Conservation (phyloP, 2,888 invertebrate genomes). For the Heteropelma amictum region DNA sequence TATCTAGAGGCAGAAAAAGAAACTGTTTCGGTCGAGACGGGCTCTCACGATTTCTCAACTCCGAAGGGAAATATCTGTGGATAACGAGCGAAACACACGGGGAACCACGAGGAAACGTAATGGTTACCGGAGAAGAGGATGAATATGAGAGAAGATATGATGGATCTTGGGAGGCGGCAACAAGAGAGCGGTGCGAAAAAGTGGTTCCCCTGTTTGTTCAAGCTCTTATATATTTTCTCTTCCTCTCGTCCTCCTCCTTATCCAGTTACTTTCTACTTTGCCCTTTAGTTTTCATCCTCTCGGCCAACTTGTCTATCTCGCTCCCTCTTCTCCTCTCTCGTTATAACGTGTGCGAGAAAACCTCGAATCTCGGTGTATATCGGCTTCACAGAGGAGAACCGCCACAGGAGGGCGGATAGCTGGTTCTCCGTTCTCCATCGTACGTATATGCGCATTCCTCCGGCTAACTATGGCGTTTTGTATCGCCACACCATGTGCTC, state of each 20-base stretch:
- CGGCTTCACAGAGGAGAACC: constrained; percentile 50
- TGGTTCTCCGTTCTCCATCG: constrained; percentile 49
- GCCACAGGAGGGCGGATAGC: constrained; percentile 65
- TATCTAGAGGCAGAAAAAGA: not conserved
- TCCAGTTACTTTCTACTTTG: constrained; percentile 42
- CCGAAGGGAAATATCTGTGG: not conserved
- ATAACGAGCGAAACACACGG: constrained; percentile 8
- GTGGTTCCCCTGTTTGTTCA: constrained; percentile 71
- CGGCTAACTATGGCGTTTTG: constrained; percentile 9
- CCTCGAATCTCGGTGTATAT: constrained; percentile 46
- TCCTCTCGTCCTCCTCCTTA: constrained; percentile 22
- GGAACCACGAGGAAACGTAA: constrained; percentile 11
- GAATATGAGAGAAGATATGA: constrained; percentile 61
- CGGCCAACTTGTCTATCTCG: constrained; percentile 6
- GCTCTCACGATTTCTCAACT: constrained; percentile 31
- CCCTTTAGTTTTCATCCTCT: constrained; percentile 41
- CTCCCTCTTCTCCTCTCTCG: constrained; percentile 10
- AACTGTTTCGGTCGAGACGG: not conserved
- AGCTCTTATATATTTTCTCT: constrained; percentile 63
- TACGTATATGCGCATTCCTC: constrained; percentile 29
- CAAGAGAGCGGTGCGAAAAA: constrained; percentile 67
- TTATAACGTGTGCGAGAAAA: constrained; percentile 7
- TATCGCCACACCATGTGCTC: constrained; percentile 1
- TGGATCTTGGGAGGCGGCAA: constrained; percentile 71
- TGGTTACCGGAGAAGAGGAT: constrained; percentile 43